These are phyloP conservation scores for Ceryle rudis DNA, from an alignment of 2,797 vertebrate species.

Conservation along the genomic window DNA sequence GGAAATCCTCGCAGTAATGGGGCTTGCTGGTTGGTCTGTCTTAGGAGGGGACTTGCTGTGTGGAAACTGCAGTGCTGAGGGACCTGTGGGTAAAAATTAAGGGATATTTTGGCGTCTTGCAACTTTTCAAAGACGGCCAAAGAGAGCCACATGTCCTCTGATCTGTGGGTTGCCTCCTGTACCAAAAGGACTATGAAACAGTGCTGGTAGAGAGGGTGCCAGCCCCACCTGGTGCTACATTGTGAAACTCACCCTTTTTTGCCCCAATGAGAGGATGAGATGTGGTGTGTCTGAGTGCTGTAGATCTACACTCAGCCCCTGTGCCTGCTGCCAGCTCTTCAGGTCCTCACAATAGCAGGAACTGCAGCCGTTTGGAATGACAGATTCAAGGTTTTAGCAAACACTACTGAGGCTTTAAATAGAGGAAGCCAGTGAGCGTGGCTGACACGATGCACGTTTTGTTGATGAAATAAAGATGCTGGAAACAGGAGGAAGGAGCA, in stretches of 20 bases:
- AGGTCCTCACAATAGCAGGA: neutral
- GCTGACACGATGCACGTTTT: neutral
- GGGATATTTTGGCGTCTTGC: accelerated
- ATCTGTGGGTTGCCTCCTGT: neutral
- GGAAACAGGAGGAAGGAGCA: neutral
- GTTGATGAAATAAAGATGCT: neutral
- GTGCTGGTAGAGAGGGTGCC: neutral
- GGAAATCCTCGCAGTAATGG: neutral
- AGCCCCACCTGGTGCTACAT: neutral
- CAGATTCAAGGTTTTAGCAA: neutral
- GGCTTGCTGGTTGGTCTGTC: neutral
- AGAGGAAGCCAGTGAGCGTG: neutral
- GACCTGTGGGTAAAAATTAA: neutral
- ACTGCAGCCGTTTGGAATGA: neutral
- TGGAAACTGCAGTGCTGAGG: neutral
- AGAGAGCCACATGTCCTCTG: accelerated
- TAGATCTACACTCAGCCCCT: neutral
- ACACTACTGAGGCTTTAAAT: neutral
- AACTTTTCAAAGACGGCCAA: neutral
- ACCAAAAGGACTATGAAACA: neutral
- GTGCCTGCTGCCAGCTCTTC: neutral
- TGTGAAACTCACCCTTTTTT: neutral
- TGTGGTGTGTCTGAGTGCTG: accelerated
- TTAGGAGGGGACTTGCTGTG: neutral
- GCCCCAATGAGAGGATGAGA: neutral